Base-by-base conservation (phyloP, 1,140 invertebrate species). In the Brachionus rubens region DNA sequence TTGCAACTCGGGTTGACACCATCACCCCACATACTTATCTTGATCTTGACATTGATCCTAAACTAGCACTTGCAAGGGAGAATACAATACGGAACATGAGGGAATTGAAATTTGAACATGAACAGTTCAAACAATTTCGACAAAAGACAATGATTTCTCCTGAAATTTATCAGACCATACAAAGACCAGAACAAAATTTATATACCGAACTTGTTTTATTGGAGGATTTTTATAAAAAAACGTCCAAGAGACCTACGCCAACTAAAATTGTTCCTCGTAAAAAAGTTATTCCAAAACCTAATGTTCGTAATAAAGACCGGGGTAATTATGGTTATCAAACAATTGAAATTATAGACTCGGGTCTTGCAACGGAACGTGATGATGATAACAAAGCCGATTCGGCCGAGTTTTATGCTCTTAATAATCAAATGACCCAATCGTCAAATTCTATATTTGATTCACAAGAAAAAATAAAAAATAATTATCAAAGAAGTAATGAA, bases 191-290 rank as follows among this genome's bases (percentile, higher is more conserved):
- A 21, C 59, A 65, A 26, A 59, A 36, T 59, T 36, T 59, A 28
- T 59, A 59, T 30, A 59, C 54, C 10, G 54, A 59, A 40, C 16
- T 59, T 2, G 36, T 59, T 21, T 16, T 59, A 0, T 16, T 59
- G 54, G 54, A 59, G 28, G 36, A 40, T 59, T 59, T 59, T 14
- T 36, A 59, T 30, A 59, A 59, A 36, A 59, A 59, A 59, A 59
- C 16, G 9, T 0, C 54, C 28, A 59, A 59, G 16, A 33, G 54
- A 36, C 33, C 33, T 14, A 33, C 54, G 19, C 54, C 54, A 16
- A 16, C 30, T 4, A 59, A 59, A 19, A 59, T 30, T 9, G 33
- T 59, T n/a, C n/a, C 1, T 7, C 33, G 36, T 19, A 59, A 59
- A 59, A 59, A 59, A 9, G 6, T 36, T 10, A 59, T 9, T 7